Evolutionary conservation across 2,113 vertebrate species (phyloP).

Genomic region (Enhydra lutris): DNA sequence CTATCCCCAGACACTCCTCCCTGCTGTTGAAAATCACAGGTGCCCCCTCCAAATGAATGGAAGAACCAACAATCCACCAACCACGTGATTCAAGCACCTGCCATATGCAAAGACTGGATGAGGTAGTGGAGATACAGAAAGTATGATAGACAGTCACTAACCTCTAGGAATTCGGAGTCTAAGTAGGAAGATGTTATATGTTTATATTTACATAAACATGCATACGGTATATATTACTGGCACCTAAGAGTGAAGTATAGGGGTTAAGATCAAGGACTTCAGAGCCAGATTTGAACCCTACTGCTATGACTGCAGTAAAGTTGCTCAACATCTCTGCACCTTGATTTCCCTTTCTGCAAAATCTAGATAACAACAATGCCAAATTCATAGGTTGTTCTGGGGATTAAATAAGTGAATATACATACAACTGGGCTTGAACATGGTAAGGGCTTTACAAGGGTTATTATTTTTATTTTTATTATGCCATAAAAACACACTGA

Average conservation of each 20-base stretch:
- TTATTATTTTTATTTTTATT: not conserved
- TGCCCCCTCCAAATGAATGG: not conserved
- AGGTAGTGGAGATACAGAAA: not conserved
- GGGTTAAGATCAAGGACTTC: not conserved
- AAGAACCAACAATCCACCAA: not conserved
- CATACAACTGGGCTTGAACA: not conserved
- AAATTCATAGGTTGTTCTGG: not conserved
- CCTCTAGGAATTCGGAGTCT: not conserved
- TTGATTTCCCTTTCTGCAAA: constrained; percentile 15
- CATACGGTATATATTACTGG: not conserved
- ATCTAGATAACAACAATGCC: not conserved
- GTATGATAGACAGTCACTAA: not conserved
- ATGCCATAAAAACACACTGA: not conserved
- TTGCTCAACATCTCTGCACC: not conserved
- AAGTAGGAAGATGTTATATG: not conserved
- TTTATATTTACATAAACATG: not conserved
- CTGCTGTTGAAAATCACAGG: not conserved
- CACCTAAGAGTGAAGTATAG: not conserved
- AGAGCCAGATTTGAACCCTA: not conserved
- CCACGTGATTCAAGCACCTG: not conserved
- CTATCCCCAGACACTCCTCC: not conserved
- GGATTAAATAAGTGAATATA: not conserved
- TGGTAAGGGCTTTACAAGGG: not conserved
- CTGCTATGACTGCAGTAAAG: not conserved
- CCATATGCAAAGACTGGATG: not conserved